Base-by-base conservation (phyloP, 2,113 vertebrate genomes). In the Camelus bactrianus region DNA sequence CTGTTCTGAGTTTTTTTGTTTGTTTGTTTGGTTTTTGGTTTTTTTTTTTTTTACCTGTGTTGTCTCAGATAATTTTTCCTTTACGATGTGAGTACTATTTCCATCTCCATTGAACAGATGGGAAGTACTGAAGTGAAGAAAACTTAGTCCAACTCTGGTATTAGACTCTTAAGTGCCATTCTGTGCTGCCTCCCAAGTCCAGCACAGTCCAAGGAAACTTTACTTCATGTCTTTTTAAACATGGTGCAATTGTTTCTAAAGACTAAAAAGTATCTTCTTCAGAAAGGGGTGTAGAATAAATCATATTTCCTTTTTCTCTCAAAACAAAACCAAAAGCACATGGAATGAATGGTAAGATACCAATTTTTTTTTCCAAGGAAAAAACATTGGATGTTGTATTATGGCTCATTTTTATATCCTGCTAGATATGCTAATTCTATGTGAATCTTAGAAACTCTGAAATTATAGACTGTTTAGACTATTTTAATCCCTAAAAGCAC, bases 391-490 rank as follows among this genome's bases (percentile, higher is more conserved):
- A 32, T 81, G 28, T 84, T 95, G n/a, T 62, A 89, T 86, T 82
- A 67, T 54, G 75, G 73, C 28, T 79, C 91, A 95, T 82, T 97
- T 96, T 96, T 93, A 96, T 72, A 96, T 95, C 77, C 89, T 94
- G 90, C 58, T 96, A 67, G 85, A 94, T 93, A 97, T 93, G 70
- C 60, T 94, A 94, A 96, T 96, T 94, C 72, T 73, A 90, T 76
- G 70, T 62, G 35, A 84, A 95, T 93, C 22, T 79, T 82, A 91
- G 81, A 90, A 89, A 92, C 58, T 14, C 76, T 91, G 64, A 97
- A 97, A 96, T 97, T 96, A 96, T 14, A 96, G 52, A 88, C 81
- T 86, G 77, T 65, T 96, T 91, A 76, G 88, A 94, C 50, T 97
- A 91, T 94, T 97, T 96, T 96, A 94, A 97, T 88, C 48, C 58